These are phyloP conservation scores for Caenorhabditis sp. DNA, from an alignment of 2,888 invertebrate genomes.

Conservation along the genomic window DNA sequence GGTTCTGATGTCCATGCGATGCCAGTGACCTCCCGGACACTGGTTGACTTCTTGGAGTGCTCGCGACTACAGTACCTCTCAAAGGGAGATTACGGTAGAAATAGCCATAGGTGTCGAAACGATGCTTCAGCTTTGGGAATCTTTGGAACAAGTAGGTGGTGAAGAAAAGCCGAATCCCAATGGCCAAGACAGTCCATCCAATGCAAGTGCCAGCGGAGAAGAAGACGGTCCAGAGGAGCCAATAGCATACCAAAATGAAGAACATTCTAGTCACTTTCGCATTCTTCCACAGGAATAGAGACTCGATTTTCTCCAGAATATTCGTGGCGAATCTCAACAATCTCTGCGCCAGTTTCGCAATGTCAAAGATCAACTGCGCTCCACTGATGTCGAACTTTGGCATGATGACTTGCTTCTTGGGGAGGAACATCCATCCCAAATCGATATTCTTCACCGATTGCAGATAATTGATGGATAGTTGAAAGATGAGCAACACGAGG, in stretches of 20 bases:
- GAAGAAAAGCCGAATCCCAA: constrained; percentile 85
- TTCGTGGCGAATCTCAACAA: constrained; percentile 75
- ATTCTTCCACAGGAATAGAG: constrained; percentile 84
- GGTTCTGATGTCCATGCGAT: neutral
- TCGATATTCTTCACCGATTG: constrained; percentile 76
- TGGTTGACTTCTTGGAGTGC: constrained; percentile 47
- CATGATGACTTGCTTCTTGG: constrained; percentile 72
- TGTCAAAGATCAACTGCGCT: constrained; percentile 84
- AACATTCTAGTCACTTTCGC: constrained; percentile 83
- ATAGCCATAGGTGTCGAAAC: constrained; percentile 81
- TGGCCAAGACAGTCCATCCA: constrained; percentile 78
- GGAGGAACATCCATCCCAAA: constrained; percentile 78
- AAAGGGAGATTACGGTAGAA: constrained; percentile 74
- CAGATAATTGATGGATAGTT: constrained; percentile 84
- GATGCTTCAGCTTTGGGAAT: constrained; percentile 84
- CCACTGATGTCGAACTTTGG: constrained; percentile 78
- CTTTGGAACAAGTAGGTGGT: constrained; percentile 84
- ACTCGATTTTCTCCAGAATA: constrained; percentile 84
- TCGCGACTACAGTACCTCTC: neutral
- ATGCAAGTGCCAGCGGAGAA: constrained; percentile 82
- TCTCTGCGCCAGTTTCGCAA: constrained; percentile 85
- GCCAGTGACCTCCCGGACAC: neutral
- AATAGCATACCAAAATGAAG: constrained; percentile 81
- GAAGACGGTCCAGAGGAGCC: constrained; percentile 82
- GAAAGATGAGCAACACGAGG: constrained; percentile 83